Conservation (phyloP, 1,140 invertebrate species). For the Fopius arisanus region DNA sequence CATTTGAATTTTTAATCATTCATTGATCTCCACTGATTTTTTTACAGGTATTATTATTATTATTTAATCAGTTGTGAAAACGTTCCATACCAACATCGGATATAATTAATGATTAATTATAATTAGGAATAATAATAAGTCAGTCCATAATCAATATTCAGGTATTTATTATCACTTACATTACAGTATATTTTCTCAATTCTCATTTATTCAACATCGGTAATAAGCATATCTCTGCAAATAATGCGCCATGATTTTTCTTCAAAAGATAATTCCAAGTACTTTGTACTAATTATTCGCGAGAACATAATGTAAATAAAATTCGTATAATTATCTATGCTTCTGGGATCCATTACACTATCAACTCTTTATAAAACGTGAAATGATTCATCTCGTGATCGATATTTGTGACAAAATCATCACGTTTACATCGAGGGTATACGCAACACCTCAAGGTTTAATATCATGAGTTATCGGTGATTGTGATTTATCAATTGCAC, state of each 20-base stretch:
- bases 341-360: constrained; percentile 10
- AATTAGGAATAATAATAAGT: background rate
- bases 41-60: no score
- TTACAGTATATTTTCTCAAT: constrained; percentile 45
- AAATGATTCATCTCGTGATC: constrained; percentile 6
- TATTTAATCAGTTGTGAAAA: no score
- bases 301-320: constrained; percentile 12
- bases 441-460: background rate
- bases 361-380: constrained; percentile 19
- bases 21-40: no score
- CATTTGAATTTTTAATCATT: no score
- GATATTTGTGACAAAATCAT: constrained; percentile 5
- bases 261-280: constrained; percentile 32
- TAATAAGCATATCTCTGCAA: constrained; percentile 51
- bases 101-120: no score
- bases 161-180: constrained; percentile 55
- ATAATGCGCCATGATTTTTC: constrained; percentile 45
- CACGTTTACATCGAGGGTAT: background rate
- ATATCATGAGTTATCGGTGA: background rate
- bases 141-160: constrained; percentile 30
- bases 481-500: background rate
- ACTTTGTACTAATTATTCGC: constrained; percentile 43
- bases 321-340: constrained; percentile 10
- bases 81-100: no score
- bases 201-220: constrained; percentile 46